phyloP scores from a whole-genome alignment of 1,140 invertebrate genomes.

The Penaeus chinensis region DNA sequence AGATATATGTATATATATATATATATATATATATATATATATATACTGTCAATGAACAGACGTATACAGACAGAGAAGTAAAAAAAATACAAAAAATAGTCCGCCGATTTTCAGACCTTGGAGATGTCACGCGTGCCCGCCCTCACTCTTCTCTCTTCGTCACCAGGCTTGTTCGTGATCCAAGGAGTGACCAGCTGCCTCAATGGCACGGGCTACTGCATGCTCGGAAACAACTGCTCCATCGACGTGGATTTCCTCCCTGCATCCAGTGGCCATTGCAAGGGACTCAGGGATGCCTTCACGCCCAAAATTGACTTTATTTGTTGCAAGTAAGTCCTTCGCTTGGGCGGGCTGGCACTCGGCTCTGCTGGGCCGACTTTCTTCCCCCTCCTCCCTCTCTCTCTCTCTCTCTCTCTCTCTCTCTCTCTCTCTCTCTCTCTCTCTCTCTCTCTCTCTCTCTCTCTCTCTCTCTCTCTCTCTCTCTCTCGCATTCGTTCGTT shows the following conservation, averaged over 20 bases:
- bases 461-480: no score
- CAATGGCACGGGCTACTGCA: slow-evolving; percentile 68
- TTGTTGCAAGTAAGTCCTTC: slow-evolving; percentile 66
- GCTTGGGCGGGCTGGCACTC: not conserved
- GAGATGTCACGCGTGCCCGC: not conserved
- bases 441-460: no score
- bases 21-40: not conserved
- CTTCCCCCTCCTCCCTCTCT: no score
- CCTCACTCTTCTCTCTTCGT: not conserved
- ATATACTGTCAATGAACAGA: not conserved
- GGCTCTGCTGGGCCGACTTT: no score
- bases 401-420: no score
- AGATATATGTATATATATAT: not conserved
- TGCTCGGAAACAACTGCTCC: slow-evolving; percentile 68
- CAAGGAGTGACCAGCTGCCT: slow-evolving; percentile 69
- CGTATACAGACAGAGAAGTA: not conserved
- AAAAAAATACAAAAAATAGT: slow-evolving; percentile 1
- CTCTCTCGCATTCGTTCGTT: no score
- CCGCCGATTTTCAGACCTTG: not conserved
- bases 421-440: no score
- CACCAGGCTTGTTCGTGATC: slow-evolving; percentile 70
- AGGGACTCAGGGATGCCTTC: slow-evolving; percentile 69
- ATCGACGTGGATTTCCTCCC: slow-evolving; percentile 69
- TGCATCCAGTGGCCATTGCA: slow-evolving; percentile 68
- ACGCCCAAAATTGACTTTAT: slow-evolving; percentile 69